Evolutionary conservation across 2,113 vertebrate species (phyloP).

Genomic region (Gracilinanus agilis): DNA sequence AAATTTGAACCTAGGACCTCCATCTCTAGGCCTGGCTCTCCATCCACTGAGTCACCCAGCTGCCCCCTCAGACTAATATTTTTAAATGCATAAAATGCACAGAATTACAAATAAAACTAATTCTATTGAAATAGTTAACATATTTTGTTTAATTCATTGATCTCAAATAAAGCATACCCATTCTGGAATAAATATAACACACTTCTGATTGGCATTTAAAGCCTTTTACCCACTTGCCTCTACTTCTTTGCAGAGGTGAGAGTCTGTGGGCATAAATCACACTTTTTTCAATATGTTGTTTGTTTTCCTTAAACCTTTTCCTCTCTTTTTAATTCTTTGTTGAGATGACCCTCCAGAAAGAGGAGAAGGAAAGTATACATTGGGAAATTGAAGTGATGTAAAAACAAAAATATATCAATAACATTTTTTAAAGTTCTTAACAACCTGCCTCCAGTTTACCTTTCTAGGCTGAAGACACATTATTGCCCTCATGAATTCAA

Average conservation of each 20-base stretch:
- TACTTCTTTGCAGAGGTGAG: background rate
- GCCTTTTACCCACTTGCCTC: background rate
- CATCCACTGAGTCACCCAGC: too few relatives aligned
- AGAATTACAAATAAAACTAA: background rate
- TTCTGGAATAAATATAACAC: background rate
- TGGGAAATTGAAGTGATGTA: background rate
- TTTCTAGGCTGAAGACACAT: background rate
- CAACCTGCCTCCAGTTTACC: background rate
- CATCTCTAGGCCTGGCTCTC: too few relatives aligned
- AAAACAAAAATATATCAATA: background rate
- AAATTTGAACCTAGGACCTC: too few relatives aligned
- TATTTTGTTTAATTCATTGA: background rate
- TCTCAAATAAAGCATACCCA: background rate
- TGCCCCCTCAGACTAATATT: background rate
- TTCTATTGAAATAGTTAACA: background rate
- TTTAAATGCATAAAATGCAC: background rate
- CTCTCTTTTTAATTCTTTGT: background rate
- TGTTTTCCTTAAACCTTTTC: background rate
- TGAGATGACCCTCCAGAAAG: background rate
- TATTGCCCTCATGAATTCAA: background rate
- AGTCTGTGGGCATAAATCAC: background rate
- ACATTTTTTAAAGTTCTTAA: background rate
- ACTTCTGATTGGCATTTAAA: background rate
- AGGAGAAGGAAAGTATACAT: background rate
- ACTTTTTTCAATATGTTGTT: background rate